Conservation (phyloP, 2,888 invertebrate species). For the Ophonus ardosiacus region DNA sequence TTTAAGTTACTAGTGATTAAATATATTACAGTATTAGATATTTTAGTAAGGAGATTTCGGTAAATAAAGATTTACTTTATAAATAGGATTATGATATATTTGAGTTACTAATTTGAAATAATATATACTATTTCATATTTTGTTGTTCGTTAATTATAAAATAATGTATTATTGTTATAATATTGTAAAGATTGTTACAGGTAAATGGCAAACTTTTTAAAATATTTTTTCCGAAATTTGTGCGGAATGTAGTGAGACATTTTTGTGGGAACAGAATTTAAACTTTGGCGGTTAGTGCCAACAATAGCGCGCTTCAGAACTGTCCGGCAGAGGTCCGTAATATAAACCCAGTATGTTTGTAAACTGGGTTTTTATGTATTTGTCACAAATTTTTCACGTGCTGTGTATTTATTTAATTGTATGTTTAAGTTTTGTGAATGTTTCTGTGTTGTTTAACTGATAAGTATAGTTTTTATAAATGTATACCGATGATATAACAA, state of each 20-base stretch:
- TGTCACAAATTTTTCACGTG: constrained; percentile 71
- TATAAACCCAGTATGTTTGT: constrained; percentile 77
- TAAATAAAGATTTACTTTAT: no score
- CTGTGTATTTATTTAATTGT: constrained; percentile 63
- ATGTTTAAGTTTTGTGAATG: constrained; percentile 55
- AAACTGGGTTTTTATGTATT: constrained; percentile 77
- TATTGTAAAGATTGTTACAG: no score
- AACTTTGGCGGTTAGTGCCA: constrained; percentile 48
- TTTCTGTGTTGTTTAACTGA: constrained; percentile 53
- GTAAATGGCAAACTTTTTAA: no score
- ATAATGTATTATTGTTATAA: no score
- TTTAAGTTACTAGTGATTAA: no score
- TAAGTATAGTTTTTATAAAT: constrained; percentile 49
- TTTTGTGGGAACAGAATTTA: background rate
- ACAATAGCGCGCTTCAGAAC: background rate
- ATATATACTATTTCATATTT: no score
- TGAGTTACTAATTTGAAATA: no score
- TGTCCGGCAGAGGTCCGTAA: constrained; percentile 75
- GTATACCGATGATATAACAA: constrained; percentile 61
- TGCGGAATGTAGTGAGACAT: background rate
- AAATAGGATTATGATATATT: no score
- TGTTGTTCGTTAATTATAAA: no score
- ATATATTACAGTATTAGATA: no score
- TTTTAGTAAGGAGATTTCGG: no score
- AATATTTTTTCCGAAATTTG: no score